Evolutionary conservation across 1,140 invertebrate genomes (phyloP), one percentile per base, ranked within the genome.

Genomic region (Pseudomyrmex pallidus): DNA sequence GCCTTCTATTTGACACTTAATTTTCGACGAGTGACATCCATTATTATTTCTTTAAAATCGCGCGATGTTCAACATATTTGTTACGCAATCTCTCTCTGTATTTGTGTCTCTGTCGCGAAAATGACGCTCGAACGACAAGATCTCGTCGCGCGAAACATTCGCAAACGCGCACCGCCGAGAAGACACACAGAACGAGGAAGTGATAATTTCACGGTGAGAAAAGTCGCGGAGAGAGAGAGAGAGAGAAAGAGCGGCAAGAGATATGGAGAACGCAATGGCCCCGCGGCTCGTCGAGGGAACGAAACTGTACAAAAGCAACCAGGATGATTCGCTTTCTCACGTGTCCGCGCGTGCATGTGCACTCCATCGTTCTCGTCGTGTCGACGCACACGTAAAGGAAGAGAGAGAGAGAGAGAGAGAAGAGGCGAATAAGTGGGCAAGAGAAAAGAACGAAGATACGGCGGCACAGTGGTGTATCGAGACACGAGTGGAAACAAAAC

Each of bases 271-370:
- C 63, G 54, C 25, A 80, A 82, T 22, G 25, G 64, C 22, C 17
- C 17, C 64, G 76, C 64, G 64, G 64, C 76, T 78, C 64, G 68
- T 52, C 35, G 70, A 76, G 57, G 35, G 63, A 88, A 88, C 70
- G 56, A 66, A 89, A 87, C 61, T 54, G 67, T 78, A 72, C 76
- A 62, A 74, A 85, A 74, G 74, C 54, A 25, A 25, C 56, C 48
- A 68, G 62, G 54, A 87, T 80, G 61, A 62, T 68, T 74, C 66
- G 82, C 64, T 87, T 88, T 87, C 83, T 76, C 82, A 87, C 86
- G 85, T 66, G 64, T 67, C 48, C 64, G 82, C 48, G 35, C 48
- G 74, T 84, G 61, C 61, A 83, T 57, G 50, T 62, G 61, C 73
- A 61, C 54, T 74, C 59, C 57, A 61, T 15, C 50, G 35, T 62